phyloP scores from a whole-genome alignment of 2,888 invertebrate species.

The Cryptus viduatorius region DNA sequence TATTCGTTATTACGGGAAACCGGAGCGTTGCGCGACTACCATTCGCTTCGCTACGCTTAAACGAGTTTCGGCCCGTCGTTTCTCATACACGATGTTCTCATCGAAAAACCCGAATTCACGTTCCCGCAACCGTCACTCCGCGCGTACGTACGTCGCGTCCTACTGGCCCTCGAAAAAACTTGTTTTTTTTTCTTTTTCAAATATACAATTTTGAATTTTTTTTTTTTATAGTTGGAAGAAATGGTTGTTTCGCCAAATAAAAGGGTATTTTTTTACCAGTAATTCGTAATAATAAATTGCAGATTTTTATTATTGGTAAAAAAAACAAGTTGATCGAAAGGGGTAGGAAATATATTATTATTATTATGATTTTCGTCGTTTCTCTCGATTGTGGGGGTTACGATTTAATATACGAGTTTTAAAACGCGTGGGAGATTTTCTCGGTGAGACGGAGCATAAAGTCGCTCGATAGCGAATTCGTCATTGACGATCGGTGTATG shows the following conservation, averaged over 20 bases:
- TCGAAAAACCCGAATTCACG: conserved; percentile 6
- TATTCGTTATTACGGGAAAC: neutral
- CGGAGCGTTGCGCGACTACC: neutral
- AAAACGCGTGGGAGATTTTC: conserved; percentile 19
- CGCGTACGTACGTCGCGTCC: neutral
- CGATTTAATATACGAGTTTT: conserved; percentile 12
- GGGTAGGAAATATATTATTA: too few relatives aligned
- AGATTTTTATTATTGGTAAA: neutral
- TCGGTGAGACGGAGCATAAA: neutral
- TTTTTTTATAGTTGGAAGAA: too few relatives aligned
- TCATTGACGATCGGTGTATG: conserved; percentile 25
- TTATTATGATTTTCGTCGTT: neutral
- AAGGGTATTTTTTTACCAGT: too few relatives aligned
- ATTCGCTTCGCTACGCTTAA: conserved; percentile 5
- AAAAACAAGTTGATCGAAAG: neutral
- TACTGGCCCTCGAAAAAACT: too few relatives aligned
- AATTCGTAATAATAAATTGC: neutral
- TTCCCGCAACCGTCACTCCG: neutral
- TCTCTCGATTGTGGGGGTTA: conserved; percentile 11
- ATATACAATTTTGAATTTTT: too few relatives aligned
- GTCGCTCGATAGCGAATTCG: conserved; percentile 44
- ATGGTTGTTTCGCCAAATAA: too few relatives aligned
- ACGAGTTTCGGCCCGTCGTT: conserved; percentile 4
- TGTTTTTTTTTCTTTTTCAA: too few relatives aligned
- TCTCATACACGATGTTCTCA: neutral